Evolutionary conservation across 2,113 vertebrate genomes (phyloP).

Genomic region (Aegithalos caudatus): DNA sequence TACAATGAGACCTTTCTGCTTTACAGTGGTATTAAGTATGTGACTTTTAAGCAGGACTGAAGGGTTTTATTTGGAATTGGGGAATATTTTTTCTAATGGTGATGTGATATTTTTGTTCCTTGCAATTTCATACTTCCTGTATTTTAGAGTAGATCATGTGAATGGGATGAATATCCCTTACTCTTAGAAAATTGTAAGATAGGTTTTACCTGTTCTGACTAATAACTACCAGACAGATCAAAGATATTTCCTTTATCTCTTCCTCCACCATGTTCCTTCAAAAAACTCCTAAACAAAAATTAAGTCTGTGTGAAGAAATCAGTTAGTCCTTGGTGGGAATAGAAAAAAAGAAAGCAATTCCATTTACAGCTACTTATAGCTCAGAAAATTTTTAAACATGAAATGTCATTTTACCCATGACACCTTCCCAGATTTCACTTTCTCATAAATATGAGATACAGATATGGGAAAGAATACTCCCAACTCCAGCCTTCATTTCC

Average conservation of each 20-base stretch:
- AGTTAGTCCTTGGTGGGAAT: neutral
- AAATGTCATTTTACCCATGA: neutral
- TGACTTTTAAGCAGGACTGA: neutral
- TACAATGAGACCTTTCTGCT: neutral
- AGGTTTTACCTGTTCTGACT: neutral
- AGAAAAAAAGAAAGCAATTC: neutral
- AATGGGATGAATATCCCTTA: neutral
- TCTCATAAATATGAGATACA: neutral
- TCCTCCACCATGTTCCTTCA: neutral
- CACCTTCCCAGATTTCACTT: neutral
- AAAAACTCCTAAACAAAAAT: neutral
- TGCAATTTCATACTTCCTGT: neutral
- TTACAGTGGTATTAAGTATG: neutral
- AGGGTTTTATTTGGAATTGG: neutral
- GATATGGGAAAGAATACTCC: neutral
- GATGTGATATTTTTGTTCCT: neutral
- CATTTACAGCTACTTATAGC: neutral
- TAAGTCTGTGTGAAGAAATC: neutral
- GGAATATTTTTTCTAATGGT: neutral
- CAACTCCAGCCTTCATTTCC: neutral
- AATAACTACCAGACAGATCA: neutral
- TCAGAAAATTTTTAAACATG: neutral
- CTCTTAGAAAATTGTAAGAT: neutral
- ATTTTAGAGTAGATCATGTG: neutral
- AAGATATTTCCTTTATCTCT: neutral